These are phyloP conservation scores for Leptodactylus fallax DNA, from an alignment of 2,797 vertebrate genomes.

Conservation along the genomic window DNA sequence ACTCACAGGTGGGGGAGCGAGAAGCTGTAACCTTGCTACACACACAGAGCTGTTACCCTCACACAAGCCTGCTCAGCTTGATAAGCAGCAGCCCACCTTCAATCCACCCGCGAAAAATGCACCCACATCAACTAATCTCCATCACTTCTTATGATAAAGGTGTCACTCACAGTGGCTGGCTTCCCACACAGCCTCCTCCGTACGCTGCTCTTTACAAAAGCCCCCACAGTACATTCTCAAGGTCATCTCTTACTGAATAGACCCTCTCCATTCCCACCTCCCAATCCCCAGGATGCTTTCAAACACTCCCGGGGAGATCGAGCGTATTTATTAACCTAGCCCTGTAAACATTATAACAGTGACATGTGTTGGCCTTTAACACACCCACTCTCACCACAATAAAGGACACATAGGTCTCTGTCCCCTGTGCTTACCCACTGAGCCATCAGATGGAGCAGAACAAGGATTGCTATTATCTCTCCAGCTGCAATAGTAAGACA, in stretches of 20 bases:
- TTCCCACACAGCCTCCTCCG: conserved; percentile 48
- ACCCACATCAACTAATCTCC: conserved; percentile 56
- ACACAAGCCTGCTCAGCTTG: conserved; percentile 39
- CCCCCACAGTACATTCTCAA: conserved; percentile 35
- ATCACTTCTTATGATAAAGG: conserved; percentile 48
- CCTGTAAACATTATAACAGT: conserved; percentile 24
- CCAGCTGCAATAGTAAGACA: not conserved
- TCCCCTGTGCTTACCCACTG: conserved; percentile 39
- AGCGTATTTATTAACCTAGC: conserved; percentile 20
- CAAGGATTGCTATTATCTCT: conserved; percentile 10
- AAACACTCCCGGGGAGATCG: conserved; percentile 20
- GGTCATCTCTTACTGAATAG: conserved; percentile 40
- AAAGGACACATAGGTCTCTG: conserved; percentile 20
- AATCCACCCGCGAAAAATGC: conserved; percentile 33
- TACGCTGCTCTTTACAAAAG: conserved; percentile 23
- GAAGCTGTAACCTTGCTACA: conserved; percentile 52
- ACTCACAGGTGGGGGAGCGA: conserved; percentile 58
- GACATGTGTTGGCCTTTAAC: conserved; percentile 50
- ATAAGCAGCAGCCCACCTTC: conserved; percentile 33
- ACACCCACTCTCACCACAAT: conserved; percentile 35
- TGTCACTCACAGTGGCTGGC: conserved; percentile 30
- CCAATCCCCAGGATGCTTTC: not conserved
- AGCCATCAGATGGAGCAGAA: conserved; percentile 20
- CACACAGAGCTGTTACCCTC: conserved; percentile 38
- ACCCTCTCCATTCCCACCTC: conserved; percentile 4